phyloP scores from a whole-genome alignment of 1,140 invertebrate genomes.

The Zaprionus capensis region DNA sequence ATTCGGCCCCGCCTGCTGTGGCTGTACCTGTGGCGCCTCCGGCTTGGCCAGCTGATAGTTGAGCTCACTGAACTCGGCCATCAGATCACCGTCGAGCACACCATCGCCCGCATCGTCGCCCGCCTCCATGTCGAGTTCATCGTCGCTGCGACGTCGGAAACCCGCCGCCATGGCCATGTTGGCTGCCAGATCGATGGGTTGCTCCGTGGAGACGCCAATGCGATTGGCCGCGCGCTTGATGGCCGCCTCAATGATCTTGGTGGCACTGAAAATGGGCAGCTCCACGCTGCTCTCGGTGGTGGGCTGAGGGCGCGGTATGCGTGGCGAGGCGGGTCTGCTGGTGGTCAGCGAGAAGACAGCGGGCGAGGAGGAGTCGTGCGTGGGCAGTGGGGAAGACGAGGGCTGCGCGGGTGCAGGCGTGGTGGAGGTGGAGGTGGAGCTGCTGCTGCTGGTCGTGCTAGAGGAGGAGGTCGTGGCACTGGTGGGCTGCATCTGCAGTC shows the following conservation, averaged over 20 bases:
- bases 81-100: constrained; percentile 68
- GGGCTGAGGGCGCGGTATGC: constrained; percentile 33
- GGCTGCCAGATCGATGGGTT: constrained; percentile 21
- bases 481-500: constrained; percentile 48
- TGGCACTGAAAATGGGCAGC: constrained; percentile 77
- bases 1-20: constrained; percentile 27
- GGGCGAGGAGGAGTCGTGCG: constrained; percentile 67
- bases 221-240: constrained; percentile 77
- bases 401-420: constrained; percentile 7
- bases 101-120: constrained; percentile 26
- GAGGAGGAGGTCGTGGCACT: not conserved
- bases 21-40: constrained; percentile 31
- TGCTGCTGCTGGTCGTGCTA: not conserved
- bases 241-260: constrained; percentile 79
- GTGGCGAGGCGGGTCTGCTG: constrained; percentile 49
- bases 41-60: constrained; percentile 79
- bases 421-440: constrained; percentile 3
- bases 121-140: constrained; percentile 23
- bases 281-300: constrained; percentile 73
- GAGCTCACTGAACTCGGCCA: constrained; percentile 78
- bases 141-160: constrained; percentile 71
- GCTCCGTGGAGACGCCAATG: constrained; percentile 76
- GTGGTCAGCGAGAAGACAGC: constrained; percentile 80
- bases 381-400: constrained; percentile 25
- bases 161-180: constrained; percentile 49